These are phyloP conservation scores for Geotrupes spiniger DNA, from an alignment of 2,888 invertebrate species.

Conservation along the genomic window DNA sequence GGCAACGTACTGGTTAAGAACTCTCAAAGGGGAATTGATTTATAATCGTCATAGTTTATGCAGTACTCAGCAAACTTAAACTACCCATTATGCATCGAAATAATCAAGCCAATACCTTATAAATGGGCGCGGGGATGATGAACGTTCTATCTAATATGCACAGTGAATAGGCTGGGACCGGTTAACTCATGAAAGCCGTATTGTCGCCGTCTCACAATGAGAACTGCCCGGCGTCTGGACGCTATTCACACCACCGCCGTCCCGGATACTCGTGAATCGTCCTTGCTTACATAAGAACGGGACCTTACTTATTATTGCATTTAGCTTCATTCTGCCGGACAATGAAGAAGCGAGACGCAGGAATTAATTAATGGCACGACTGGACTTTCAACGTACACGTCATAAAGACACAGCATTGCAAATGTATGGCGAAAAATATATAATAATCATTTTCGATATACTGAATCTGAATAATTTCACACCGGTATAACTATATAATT, in stretches of 20 bases:
- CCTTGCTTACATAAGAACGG: constrained; percentile 10
- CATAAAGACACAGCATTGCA: too few relatives aligned
- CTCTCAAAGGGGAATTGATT: constrained; percentile 8
- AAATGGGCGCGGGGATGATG: constrained; percentile 32
- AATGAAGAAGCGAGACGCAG: constrained; percentile 8
- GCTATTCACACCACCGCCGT: constrained; percentile 13
- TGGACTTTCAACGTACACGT: too few relatives aligned
- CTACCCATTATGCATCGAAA: constrained; percentile 31
- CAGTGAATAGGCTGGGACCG: constrained; percentile 31
- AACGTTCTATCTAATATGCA: constrained; percentile 34
- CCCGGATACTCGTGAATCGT: constrained; percentile 11
- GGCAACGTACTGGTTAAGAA: neutral
- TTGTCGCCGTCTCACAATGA: constrained; percentile 28
- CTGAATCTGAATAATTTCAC: too few relatives aligned
- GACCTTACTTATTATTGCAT: constrained; percentile 9
- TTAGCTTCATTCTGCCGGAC: constrained; percentile 7
- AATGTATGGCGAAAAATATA: too few relatives aligned
- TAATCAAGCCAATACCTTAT: constrained; percentile 34
- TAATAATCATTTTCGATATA: too few relatives aligned
- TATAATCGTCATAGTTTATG: constrained; percentile 14
- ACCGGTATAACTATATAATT: too few relatives aligned
- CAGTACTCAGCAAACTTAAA: constrained; percentile 20
- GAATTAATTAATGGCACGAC: too few relatives aligned
- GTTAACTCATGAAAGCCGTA: constrained; percentile 31
- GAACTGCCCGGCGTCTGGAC: constrained; percentile 23